Conservation (phyloP, 2,113 vertebrate genomes). For the Pluvialis apricaria region DNA sequence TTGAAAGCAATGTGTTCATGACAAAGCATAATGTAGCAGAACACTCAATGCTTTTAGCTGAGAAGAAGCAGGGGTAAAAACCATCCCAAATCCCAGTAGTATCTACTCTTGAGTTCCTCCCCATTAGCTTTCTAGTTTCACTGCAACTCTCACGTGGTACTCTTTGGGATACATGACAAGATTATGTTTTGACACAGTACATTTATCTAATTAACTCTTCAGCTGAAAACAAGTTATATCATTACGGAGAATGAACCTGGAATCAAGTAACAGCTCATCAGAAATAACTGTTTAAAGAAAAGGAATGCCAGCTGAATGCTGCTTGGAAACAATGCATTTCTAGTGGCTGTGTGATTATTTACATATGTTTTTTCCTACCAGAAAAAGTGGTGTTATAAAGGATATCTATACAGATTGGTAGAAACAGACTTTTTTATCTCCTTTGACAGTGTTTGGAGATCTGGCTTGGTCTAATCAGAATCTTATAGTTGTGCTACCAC, state of each 20-base stretch:
- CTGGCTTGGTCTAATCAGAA: not conserved
- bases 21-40: not conserved
- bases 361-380: not conserved
- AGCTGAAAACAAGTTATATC: not conserved
- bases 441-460: not conserved
- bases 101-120: not conserved
- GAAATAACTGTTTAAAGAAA: not conserved
- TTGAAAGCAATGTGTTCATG: not conserved
- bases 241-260: not conserved
- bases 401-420: not conserved
- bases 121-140: not conserved
- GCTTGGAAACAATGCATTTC: not conserved
- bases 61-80: not conserved
- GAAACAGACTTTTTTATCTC: not conserved
- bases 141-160: not conserved
- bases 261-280: not conserved
- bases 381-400: not conserved
- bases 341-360: not conserved
- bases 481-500: not conserved
- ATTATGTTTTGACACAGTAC: not conserved
- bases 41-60: not conserved
- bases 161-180: not conserved
- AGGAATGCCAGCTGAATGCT: not conserved
- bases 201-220: not conserved
- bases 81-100: not conserved